Base-by-base conservation (phyloP, 2,888 invertebrate species). In the Phengaris arion region DNA sequence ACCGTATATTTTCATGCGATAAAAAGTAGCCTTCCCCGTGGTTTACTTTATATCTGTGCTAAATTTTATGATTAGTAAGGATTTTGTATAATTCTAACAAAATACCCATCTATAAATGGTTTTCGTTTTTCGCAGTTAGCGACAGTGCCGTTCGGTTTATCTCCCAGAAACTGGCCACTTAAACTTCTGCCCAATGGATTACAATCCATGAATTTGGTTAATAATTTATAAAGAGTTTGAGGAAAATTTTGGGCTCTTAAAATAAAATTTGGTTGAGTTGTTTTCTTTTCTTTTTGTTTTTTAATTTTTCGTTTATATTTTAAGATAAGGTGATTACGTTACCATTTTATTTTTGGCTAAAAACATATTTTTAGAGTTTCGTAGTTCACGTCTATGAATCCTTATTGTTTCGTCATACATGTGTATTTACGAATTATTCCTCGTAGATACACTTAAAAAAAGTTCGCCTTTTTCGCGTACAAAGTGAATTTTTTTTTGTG, bases 141-240 rank as follows among this genome's bases (percentile, higher is more conserved):
- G 59, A 64, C 59, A 35, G 35, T 35, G 35, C 15, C 35, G 6
- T 46, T 15, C 48, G n/a, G 46, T 10, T 69, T 69, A 69, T 69
- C 48, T 48, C 48, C 48, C 46, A 48, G 69, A 69, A 69, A 68
- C n/a, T 46, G 45, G n/a, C 68, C 45, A n/a, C 68, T 64, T 64
- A 15, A 48, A 69, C 48, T 46, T 69, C 48, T 48, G 48, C 69
- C 69, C 69, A 69, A 69, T 69, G 69, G 48, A 48, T 48, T 46
- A 69, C 48, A 48, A 69, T 72, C 72, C 54, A 72, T 52, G 35
- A 72, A 54, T 51, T 54, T 72, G 52, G n/a, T 72, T 51, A 72
- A 54, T 54, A 35, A 72, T 51, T 51, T 72, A 13, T 72, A 35
- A 52, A 54, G 15, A 54, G 13, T 13, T 54, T 12, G 7, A 7